A percentile compares a stretch with the other conserved stretches of the same genome.
These are phyloP conservation scores for Hylia prasina DNA, from an alignment of 2,113 vertebrate genomes.

Conservation along the genomic window DNA sequence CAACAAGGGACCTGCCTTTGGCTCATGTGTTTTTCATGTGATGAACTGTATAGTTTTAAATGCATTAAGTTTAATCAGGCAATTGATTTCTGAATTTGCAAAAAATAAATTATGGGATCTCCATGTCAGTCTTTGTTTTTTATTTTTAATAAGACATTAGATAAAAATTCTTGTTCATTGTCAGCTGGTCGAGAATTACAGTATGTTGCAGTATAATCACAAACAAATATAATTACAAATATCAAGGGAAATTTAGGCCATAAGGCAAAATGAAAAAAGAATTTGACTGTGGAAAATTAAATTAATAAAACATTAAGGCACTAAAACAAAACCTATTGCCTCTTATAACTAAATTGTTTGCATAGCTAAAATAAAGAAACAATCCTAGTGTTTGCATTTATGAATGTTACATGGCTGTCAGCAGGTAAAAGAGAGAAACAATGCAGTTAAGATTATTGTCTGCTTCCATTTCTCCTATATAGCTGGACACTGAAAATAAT, in stretches of 20 bases:
- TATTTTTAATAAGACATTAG: background rate
- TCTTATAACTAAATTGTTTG: slow-evolving; percentile 45
- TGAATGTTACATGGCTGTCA: slow-evolving; percentile 2
- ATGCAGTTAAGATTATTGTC: background rate
- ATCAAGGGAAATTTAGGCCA: slow-evolving; percentile 45
- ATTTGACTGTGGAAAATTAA: slow-evolving; percentile 49
- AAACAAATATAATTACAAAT: slow-evolving; percentile 54
- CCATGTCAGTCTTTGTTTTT: background rate
- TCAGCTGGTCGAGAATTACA: background rate
- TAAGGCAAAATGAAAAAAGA: slow-evolving; percentile 41
- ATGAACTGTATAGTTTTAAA: background rate
- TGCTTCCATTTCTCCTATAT: background rate
- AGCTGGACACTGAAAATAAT: background rate
- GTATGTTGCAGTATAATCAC: slow-evolving; percentile 25
- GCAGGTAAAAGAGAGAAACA: background rate
- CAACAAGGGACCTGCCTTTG: background rate
- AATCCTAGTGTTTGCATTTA: slow-evolving; percentile 14
- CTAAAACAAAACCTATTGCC: slow-evolving; percentile 6
- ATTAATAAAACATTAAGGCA: slow-evolving; percentile 59
- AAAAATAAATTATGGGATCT: background rate
- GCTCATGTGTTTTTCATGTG: background rate
- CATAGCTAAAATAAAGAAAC: slow-evolving; percentile 43
- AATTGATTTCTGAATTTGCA: background rate
- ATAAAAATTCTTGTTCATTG: slow-evolving; percentile 1
- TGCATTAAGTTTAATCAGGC: background rate